A percentile compares a stretch with the other conserved stretches of the same genome.
These are phyloP conservation scores for Australoheros scitulus DNA, from an alignment of 2,113 vertebrate species.

Conservation along the genomic window DNA sequence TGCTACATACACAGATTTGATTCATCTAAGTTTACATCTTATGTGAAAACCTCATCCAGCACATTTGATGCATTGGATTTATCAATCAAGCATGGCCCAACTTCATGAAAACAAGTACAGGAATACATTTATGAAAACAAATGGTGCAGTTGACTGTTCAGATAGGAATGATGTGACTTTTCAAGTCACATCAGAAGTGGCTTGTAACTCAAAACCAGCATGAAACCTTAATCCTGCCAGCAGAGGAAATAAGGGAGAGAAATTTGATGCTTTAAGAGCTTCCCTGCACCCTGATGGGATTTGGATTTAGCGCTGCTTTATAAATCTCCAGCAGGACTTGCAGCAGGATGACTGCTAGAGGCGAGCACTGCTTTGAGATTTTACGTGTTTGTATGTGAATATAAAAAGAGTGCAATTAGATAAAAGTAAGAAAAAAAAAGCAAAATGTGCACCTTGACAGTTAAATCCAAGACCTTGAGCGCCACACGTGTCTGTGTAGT, in stretches of 20 bases:
- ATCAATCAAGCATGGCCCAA: conserved; percentile 10
- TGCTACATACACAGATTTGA: neutral
- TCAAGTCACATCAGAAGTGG: conserved; percentile 46
- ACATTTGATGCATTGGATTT: neutral
- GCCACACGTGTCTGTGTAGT: neutral
- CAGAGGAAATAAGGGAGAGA: conserved; percentile 66
- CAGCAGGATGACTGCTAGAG: conserved; percentile 26
- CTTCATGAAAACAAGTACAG: neutral
- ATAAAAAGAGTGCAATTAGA: conserved; percentile 33
- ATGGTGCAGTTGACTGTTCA: conserved; percentile 30
- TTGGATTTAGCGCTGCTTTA: conserved; percentile 54
- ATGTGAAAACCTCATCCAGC: neutral
- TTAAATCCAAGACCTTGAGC: neutral
- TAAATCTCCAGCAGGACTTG: conserved; percentile 55
- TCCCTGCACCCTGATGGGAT: conserved; percentile 63
- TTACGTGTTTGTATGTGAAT: conserved; percentile 23
- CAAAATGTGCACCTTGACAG: neutral
- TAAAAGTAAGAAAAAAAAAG: conserved; percentile 14
- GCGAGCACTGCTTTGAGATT: conserved; percentile 23
- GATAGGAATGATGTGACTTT: conserved; percentile 52
- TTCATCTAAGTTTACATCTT: neutral
- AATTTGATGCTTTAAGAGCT: conserved; percentile 73
- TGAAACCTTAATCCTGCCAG: conserved; percentile 68
- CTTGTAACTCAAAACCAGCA: conserved; percentile 70
- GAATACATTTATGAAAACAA: conserved; percentile 8